Evolutionary conservation across 2,113 vertebrate genomes (phyloP).

Genomic region (Formicarius rufipectus): DNA sequence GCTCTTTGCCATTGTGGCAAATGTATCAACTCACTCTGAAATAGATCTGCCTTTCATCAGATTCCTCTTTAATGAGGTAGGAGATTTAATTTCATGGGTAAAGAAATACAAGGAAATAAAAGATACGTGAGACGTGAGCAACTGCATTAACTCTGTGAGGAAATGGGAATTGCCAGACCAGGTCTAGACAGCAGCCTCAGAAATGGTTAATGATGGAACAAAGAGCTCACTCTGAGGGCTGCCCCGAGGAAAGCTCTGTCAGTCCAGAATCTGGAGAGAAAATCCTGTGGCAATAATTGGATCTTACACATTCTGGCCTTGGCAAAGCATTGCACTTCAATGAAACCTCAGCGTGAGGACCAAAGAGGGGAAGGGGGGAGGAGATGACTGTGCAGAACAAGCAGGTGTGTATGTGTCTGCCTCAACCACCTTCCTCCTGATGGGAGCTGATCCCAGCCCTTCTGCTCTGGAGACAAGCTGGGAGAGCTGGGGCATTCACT

Average conservation of each 20-base stretch:
- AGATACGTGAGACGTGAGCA: background rate
- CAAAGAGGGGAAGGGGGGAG: background rate
- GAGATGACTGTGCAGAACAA: background rate
- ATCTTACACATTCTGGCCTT: background rate
- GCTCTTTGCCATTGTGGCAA: background rate
- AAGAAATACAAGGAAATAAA: background rate
- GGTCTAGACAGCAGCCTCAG: conserved; percentile 12
- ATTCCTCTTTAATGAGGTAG: conserved; percentile 38
- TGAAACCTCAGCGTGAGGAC: background rate
- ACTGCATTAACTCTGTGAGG: background rate
- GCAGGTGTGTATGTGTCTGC: too few relatives aligned
- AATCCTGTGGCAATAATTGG: rapidly evolving
- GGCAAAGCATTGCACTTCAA: background rate
- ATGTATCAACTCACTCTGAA: background rate
- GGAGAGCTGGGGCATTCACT: background rate
- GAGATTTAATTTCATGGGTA: conserved; percentile 1
- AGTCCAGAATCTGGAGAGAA: background rate
- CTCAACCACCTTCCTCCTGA: background rate
- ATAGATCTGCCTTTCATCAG: conserved; percentile 17
- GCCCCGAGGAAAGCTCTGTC: background rate
- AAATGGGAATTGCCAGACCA: conserved; percentile 14
- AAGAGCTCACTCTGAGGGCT: background rate
- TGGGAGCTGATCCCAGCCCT: background rate
- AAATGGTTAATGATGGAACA: conserved; percentile 25
- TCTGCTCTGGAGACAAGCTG: background rate